Conservation (phyloP, 2,113 vertebrate species). For the Sebastes fasciatus region DNA sequence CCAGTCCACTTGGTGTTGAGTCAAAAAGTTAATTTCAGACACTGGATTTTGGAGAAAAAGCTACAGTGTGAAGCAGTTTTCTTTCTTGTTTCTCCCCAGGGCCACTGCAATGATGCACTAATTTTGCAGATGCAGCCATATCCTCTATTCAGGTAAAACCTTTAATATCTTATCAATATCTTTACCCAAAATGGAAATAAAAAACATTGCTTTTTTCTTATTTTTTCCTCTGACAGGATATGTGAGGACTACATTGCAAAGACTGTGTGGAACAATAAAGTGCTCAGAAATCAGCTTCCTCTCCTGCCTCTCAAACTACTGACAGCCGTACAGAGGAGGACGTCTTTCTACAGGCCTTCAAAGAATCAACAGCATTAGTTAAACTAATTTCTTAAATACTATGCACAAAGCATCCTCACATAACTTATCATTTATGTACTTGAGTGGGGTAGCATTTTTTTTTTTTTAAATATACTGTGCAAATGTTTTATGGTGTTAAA, state of each 20-base stretch:
- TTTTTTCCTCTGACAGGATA: conserved; percentile 78
- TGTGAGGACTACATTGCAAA: conserved; percentile 92
- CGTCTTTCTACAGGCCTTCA: conserved; percentile 89
- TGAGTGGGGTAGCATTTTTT: too few relatives aligned
- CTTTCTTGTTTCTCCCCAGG: conserved; percentile 62
- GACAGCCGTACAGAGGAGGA: conserved; percentile 87
- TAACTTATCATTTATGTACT: too few relatives aligned
- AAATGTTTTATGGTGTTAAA: too few relatives aligned
- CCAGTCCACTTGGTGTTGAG: too few relatives aligned
- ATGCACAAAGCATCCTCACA: too few relatives aligned
- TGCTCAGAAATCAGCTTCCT: conserved; percentile 85
- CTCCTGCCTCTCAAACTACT: conserved; percentile 88
- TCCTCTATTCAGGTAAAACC: conserved; percentile 90
- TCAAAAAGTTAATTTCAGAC: too few relatives aligned
- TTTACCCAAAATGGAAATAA: conserved; percentile 18
- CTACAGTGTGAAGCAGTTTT: too few relatives aligned
- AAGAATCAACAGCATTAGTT: conserved; percentile 56
- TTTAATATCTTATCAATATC: background rate
- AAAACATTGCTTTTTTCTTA: background rate
- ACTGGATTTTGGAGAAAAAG: too few relatives aligned
- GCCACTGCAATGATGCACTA: conserved; percentile 92
- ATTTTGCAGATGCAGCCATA: conserved; percentile 95
- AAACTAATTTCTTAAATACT: background rate
- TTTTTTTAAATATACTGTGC: too few relatives aligned
- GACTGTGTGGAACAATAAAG: conserved; percentile 71